A percentile compares a stretch with the other conserved stretches of the same genome.
Evolutionary conservation across 1,140 invertebrate genomes (phyloP).

Genomic region (Drosophila biarmipes): DNA sequence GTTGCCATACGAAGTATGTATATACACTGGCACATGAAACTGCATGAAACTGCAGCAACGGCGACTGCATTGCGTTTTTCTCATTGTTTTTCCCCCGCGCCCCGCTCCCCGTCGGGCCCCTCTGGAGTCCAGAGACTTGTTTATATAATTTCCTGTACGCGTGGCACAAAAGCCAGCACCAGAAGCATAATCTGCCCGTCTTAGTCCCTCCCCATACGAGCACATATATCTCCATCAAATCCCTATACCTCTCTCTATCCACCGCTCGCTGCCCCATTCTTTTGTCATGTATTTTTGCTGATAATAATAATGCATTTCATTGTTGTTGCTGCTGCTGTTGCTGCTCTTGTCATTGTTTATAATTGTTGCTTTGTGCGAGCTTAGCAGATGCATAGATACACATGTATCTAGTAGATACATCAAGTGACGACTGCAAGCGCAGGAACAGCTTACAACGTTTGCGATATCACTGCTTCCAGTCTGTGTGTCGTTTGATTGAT

Average conservation of each 20-base stretch:
- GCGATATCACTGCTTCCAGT: slow-evolving; percentile 20
- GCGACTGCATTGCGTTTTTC: slow-evolving; percentile 74
- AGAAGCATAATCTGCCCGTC: slow-evolving; percentile 56
- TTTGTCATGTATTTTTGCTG: slow-evolving; percentile 78
- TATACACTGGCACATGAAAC: slow-evolving; percentile 17
- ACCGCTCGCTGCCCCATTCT: too few relatives aligned
- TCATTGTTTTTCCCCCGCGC: slow-evolving; percentile 60
- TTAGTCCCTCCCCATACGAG: slow-evolving; percentile 7
- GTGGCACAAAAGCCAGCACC: slow-evolving; percentile 67
- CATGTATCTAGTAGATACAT: slow-evolving; percentile 38
- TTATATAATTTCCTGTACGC: slow-evolving; percentile 81
- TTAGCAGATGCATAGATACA: slow-evolving; percentile 56
- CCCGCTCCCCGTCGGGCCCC: neutral
- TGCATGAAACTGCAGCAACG: slow-evolving; percentile 39
- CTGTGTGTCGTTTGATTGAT: slow-evolving; percentile 54
- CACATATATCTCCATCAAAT: slow-evolving; percentile 14
- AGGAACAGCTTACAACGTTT: slow-evolving; percentile 18
- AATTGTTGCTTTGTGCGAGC: slow-evolving; percentile 67
- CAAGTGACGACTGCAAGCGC: slow-evolving; percentile 25
- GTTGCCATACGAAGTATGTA: slow-evolving; percentile 51
- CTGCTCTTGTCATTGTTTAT: slow-evolving; percentile 67
- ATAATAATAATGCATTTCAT: slow-evolving; percentile 80
- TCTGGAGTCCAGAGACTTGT: slow-evolving; percentile 57
- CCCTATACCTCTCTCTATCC: slow-evolving; percentile 8
- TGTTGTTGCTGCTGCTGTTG: slow-evolving; percentile 36